Percentiles rank a stretch among this genome's conserved stretches.
phyloP scores from a whole-genome alignment of 2,113 vertebrate genomes.

The Antechinus flavipes region DNA sequence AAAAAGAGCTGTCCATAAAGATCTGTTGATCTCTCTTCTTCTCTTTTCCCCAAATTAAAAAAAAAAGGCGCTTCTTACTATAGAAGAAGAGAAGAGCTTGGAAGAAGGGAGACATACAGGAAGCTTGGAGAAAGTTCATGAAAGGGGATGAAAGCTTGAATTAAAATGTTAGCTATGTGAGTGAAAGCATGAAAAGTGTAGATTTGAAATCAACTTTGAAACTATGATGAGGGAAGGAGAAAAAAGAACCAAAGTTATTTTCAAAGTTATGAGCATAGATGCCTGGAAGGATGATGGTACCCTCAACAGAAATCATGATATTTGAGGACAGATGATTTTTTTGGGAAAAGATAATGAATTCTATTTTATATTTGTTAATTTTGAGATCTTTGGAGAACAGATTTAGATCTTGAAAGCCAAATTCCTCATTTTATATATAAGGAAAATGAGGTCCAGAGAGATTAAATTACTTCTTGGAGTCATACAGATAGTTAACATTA shows the following conservation, averaged over 20 bases:
- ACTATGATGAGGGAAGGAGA: not conserved
- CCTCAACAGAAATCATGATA: not conserved
- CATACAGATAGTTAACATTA: not conserved
- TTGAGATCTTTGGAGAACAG: not conserved
- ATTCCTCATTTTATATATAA: conserved; percentile 7
- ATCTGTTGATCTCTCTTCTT: too few relatives aligned
- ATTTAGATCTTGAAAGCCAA: not conserved
- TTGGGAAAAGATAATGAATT: not conserved
- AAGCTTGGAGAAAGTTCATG: not conserved
- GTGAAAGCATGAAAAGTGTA: not conserved
- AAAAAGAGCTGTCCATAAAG: too few relatives aligned
- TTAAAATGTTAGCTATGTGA: not conserved
- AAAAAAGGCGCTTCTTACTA: not conserved
- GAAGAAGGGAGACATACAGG: not conserved
- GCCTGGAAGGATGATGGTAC: not conserved
- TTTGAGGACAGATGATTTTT: not conserved
- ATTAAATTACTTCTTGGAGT: not conserved
- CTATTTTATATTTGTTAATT: not conserved
- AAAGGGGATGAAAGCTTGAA: not conserved
- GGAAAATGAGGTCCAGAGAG: conserved; percentile 21
- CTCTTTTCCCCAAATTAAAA: too few relatives aligned
- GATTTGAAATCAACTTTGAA: not conserved
- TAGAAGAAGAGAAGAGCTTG: not conserved
- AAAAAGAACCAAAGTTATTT: not conserved
- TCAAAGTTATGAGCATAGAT: not conserved